A percentile compares a stretch with the other conserved stretches of the same genome.
These are phyloP conservation scores for Thalassoma bifasciatum DNA, from an alignment of 2,113 vertebrate species.

Conservation along the genomic window DNA sequence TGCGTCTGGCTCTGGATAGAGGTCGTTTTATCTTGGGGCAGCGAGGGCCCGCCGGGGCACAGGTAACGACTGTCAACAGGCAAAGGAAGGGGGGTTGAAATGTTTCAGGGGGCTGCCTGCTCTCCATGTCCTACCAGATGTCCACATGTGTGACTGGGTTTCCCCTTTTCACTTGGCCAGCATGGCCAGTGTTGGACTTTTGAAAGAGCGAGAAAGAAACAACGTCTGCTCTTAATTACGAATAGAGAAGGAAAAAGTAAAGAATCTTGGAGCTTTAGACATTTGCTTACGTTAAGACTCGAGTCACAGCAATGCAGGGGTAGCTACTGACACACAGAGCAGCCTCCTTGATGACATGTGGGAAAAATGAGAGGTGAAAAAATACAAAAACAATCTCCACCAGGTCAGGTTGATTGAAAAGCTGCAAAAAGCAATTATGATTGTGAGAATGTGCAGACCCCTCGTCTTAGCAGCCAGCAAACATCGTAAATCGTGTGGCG, in stretches of 20 bases:
- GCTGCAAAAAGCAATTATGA: slow-evolving; percentile 84
- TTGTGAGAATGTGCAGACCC: slow-evolving; percentile 82
- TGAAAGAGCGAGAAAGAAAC: slow-evolving; percentile 1
- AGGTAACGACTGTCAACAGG: slow-evolving; percentile 85
- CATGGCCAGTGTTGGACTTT: slow-evolving; percentile 40
- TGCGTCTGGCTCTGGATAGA: slow-evolving; percentile 90
- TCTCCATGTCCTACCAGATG: slow-evolving; percentile 66
- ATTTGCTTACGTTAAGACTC: slow-evolving; percentile 42
- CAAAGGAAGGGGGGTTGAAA: slow-evolving; percentile 13
- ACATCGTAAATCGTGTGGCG: slow-evolving; percentile 80
- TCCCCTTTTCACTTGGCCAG: slow-evolving; percentile 48
- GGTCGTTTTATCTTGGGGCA: slow-evolving; percentile 88
- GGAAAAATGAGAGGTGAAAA: slow-evolving; percentile 43
- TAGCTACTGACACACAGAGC: slow-evolving; percentile 48
- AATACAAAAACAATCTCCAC: slow-evolving; percentile 65
- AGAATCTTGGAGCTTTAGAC: slow-evolving; percentile 4
- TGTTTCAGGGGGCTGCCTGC: slow-evolving; percentile 28
- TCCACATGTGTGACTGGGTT: slow-evolving; percentile 67
- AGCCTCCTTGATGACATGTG: slow-evolving; percentile 34
- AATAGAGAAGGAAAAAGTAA: slow-evolving; percentile 19
- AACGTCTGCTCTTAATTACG: slow-evolving; percentile 58
- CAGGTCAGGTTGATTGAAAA: slow-evolving; percentile 80
- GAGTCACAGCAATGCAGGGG: slow-evolving; percentile 27
- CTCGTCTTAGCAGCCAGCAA: slow-evolving; percentile 77
- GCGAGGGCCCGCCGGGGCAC: slow-evolving; percentile 71